Base-by-base conservation (phyloP, 2,797 vertebrate genomes). In the Centropyge bicolor region DNA sequence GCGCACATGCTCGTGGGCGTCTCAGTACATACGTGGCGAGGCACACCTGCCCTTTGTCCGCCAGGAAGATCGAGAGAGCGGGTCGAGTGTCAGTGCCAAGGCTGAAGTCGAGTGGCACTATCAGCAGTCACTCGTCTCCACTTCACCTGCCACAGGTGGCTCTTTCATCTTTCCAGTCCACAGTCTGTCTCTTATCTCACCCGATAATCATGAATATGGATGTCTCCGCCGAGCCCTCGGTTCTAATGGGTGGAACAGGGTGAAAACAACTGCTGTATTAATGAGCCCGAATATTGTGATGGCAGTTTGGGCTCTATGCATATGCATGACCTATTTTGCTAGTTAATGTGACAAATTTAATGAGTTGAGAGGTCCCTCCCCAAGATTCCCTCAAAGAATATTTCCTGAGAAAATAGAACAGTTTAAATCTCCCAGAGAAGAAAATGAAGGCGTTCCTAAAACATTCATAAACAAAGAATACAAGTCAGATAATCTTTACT, bases 111-210 rank as follows among this genome's bases (percentile, higher is more conserved):
- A 91, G 87, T 80, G 87, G 55, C 16, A 22, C 81, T 80, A 70
- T 84, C 82, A 55, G 60, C 79, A 54, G 76, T 82, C 83, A 36
- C 78, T 86, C 74, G 57, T 75, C 75, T 83, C 70, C 88, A 86
- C 92, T 92, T 91, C 92, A 93, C 93, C 92, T 91, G 91, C 87
- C 90, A 90, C 94, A 94, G 94, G 93, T 95, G 92, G 80, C 81
- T 86, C 92, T 93, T 94, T 95, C 91, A 94, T 94, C 93, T 91
- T 52, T 67, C 57, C 74, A 20, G 81, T 76, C 76, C 82, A 61
- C 71, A 59, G 74, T 52, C 76, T 71, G 62, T 78, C 78, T 87
- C 82, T 76, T 70, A 85, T 86, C 86, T 89, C 35, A 27, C 72
- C 82, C 17, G 45, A 62, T 61, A 36, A 74, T 85, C 84, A 91